Evolutionary conservation across 92 coral and sea anemone species (phyloP), one percentile per base, ranked within the genome.

Genomic region (Bergia sp.): DNA sequence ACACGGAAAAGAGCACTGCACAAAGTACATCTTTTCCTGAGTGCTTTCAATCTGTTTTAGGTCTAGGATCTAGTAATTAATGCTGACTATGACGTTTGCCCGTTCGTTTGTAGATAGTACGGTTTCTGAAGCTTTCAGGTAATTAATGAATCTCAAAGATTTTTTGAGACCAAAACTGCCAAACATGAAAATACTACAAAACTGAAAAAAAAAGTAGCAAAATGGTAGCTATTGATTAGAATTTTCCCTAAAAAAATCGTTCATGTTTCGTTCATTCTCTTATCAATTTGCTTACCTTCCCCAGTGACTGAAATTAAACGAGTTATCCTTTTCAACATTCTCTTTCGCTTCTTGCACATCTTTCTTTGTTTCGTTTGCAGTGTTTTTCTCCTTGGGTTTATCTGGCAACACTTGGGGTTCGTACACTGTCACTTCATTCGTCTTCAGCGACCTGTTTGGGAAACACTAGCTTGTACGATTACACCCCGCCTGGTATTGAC

Each of bases 281-380:
- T 3, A 3, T 37, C 36, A 8, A 47, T 36, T 20, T 3, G 39
- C 85, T 50, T 94, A 96, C 99, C 96, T 96, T 87, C 97, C 99
- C 99, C 99, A 96, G 91, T 91, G 95, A 64, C 98, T 94, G 90
- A 95, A 93, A 90, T 93, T 93, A 89, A 89, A 90, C 42, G 29
- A 55, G 37, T 82, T 84, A 5, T 84, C 79, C 40, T 40, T 36
- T 16, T 71, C 73, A 67, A 83, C 41, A 37, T 44, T 66, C 7
- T 38, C 43, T 71, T 83, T 75, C 40, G 53, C 47, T 36, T 69
- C 82, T 21, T 43, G 82, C 53, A 23, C 65, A 15, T 89, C 73
- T 61, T 66, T 53, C 73, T 37, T 78, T 73, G 88, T 39, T 85
- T 36, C 69, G 85, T 83, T 66, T 88, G 86, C 38, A 85, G 81